These are phyloP conservation scores for Lipophrys pholis DNA, from an alignment of 2,113 vertebrate species.

Conservation along the genomic window DNA sequence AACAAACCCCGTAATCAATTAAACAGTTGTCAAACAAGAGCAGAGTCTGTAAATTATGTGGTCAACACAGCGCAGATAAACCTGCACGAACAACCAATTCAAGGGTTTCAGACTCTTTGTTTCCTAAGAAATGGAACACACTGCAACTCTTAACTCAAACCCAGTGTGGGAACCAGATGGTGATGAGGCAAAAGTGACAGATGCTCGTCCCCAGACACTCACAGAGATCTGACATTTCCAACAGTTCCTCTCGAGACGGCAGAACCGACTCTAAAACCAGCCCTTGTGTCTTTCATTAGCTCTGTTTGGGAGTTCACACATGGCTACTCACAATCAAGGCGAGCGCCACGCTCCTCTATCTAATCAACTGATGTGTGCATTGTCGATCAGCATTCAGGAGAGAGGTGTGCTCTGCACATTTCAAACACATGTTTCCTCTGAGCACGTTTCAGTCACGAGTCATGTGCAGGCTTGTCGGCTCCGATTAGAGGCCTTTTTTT, in stretches of 20 bases:
- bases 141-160: conserved; percentile 15
- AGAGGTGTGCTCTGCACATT: not conserved
- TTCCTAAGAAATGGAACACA: conserved; percentile 12
- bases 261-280: conserved; percentile 42
- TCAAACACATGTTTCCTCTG: conserved; percentile 8
- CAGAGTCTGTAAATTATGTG: not conserved
- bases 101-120: not conserved
- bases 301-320: conserved; percentile 58
- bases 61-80: no score
- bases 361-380: conserved; percentile 44
- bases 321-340: conserved; percentile 56
- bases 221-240: conserved; percentile 29
- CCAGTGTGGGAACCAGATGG: conserved; percentile 59
- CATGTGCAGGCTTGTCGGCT: not conserved
- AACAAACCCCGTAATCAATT: no score
- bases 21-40: not conserved
- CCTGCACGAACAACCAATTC: no score
- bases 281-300: conserved; percentile 62
- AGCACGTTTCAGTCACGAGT: not conserved
- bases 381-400: conserved; percentile 29
- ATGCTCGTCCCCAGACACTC: conserved; percentile 57
- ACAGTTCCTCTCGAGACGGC: conserved; percentile 50
- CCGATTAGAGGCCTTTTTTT: not conserved
- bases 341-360: conserved; percentile 21
- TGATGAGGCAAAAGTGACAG: conserved; percentile 63